Conservation (phyloP, 2,888 invertebrate species). For the Cheiracanthium punctorium region DNA sequence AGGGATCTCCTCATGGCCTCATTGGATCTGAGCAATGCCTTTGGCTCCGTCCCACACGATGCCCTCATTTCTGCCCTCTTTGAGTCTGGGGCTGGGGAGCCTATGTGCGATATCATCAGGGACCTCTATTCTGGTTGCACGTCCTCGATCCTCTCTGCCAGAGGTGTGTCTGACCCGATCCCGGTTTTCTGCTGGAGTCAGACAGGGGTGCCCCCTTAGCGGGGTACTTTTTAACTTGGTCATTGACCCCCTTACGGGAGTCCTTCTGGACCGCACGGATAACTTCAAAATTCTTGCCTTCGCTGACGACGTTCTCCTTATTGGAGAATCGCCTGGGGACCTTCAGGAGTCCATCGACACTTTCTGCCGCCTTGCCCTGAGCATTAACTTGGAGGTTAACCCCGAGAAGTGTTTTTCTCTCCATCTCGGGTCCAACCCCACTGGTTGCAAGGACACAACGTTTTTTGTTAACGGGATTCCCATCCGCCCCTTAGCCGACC, state of each 20-base stretch:
- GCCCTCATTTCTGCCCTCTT: neutral
- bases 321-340: neutral
- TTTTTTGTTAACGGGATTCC: neutral
- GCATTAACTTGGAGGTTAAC: neutral
- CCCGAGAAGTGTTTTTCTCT: neutral
- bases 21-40: neutral
- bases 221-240: neutral
- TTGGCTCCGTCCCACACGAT: neutral
- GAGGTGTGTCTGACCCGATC: neutral
- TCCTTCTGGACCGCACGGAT: neutral
- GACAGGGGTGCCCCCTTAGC: neutral
- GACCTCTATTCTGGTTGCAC: neutral
- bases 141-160: neutral
- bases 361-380: neutral
- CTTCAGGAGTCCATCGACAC: neutral
- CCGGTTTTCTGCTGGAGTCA: neutral
- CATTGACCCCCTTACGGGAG: neutral
- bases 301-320: neutral
- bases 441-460: neutral
- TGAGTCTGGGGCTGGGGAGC: neutral
- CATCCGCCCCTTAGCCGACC: neutral
- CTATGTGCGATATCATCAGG: neutral
- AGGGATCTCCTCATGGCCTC: neutral
- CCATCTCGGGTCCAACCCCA: neutral
- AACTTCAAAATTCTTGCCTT: neutral